These are phyloP conservation scores for Sarcophaga subvicina DNA, from an alignment of 2,888 invertebrate species.

Conservation along the genomic window DNA sequence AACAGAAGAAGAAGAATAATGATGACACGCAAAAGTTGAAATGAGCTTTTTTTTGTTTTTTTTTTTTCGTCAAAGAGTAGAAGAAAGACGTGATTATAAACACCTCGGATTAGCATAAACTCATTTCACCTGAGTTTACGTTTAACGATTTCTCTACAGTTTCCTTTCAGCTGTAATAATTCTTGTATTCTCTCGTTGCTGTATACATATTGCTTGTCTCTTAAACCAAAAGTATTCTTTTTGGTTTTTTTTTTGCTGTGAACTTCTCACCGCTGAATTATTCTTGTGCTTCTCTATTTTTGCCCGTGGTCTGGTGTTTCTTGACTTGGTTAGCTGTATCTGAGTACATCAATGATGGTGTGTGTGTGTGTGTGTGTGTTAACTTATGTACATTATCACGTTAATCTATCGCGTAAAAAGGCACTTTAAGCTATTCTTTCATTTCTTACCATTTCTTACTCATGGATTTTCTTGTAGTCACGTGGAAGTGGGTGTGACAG, in stretches of 20 bases:
- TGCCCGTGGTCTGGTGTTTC: slow-evolving; percentile 21
- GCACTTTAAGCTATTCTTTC: slow-evolving; percentile 50
- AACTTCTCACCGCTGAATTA: slow-evolving; percentile 42
- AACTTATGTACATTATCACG: slow-evolving; percentile 34
- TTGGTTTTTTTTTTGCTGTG: slow-evolving; percentile 3
- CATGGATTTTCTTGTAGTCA: slow-evolving; percentile 27
- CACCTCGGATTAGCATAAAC: slow-evolving; percentile 59
- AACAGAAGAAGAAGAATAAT: slow-evolving; percentile 1
- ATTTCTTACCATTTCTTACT: slow-evolving; percentile 1
- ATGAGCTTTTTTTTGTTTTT: slow-evolving; percentile 20
- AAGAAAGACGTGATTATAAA: slow-evolving; percentile 47
- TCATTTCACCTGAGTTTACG: slow-evolving; percentile 37
- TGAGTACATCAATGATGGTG: not conserved
- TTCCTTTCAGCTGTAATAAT: slow-evolving; percentile 8
- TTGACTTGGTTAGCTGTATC: not conserved
- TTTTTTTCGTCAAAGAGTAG: not conserved
- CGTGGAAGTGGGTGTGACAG: slow-evolving; percentile 22
- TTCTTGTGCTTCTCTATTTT: slow-evolving; percentile 44
- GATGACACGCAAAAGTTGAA: slow-evolving; percentile 32
- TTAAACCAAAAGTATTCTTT: slow-evolving; percentile 8
- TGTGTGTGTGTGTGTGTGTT: slow-evolving; percentile 21
- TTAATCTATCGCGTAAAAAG: slow-evolving; percentile 61
- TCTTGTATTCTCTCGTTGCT: slow-evolving; percentile 1
- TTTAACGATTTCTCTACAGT: slow-evolving; percentile 12
- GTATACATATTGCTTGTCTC: slow-evolving; percentile 18